Base-by-base conservation (phyloP, 2,888 invertebrate species). In the Zelleria hepariella region DNA sequence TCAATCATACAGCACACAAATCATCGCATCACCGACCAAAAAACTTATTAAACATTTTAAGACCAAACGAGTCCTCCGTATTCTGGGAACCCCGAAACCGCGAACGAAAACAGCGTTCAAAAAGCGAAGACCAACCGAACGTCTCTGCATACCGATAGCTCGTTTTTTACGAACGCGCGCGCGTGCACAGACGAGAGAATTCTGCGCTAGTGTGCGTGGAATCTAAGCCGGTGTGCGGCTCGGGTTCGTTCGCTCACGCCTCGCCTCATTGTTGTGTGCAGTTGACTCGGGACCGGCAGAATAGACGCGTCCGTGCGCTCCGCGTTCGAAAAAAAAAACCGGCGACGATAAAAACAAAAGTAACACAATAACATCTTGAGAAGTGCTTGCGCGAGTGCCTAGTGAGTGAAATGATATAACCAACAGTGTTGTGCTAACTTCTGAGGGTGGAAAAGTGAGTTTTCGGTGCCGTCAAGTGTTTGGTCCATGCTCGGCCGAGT, bases 131-230 rank as follows among this genome's bases (percentile, higher is more conserved):
- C 83, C 80, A 84, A 86, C 85, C 84, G 80, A 87, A 86, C 86
- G 88, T 87, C 88, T 87, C 88, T 87, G 87, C 88, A 88, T 88
- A 88, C 88, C 88, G 86, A 88, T 88, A 86, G 85, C 7, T 80
- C 79, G 86, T 86, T 88, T 88, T 88, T 88, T 88, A 85, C 78
- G 76, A 77, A 78, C 73, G 72, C 71, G 77, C 82, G 80, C 82
- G 52, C 25, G 32, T 25, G 42, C 18, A 82, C 81, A 76, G 32
- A 42, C 32, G 5, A 10, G 67, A 63, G 62, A 62, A 61, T 3
- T 61, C 58, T 72, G 73, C 64, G 66, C 65, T 58, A 51, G 64
- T 65, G 62, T 59, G 63, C 61, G 60, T 60, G 80, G 80, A 53
- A 32, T 51, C 25, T 15, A 20, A 15, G 57, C 21, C 18, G 2